A percentile compares a stretch with the other conserved stretches of the same genome.
phyloP scores from a whole-genome alignment of 1,140 invertebrate genomes.

The Solenopsis invicta region DNA sequence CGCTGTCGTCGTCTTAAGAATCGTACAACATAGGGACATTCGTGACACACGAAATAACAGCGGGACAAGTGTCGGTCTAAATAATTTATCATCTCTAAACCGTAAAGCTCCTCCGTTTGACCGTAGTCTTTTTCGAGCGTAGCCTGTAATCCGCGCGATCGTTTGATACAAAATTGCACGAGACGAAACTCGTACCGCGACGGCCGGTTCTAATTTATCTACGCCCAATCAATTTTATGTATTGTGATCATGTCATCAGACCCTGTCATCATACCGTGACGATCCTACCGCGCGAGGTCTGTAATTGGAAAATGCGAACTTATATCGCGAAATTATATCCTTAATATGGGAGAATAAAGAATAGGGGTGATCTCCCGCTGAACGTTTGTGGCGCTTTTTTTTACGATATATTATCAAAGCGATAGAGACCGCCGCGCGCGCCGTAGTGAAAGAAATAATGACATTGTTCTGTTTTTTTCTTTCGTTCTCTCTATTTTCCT shows the following conservation, averaged over 20 bases:
- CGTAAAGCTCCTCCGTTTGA: not conserved
- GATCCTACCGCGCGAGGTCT: slow-evolving; percentile 30
- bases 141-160: slow-evolving; percentile 12
- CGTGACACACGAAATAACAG: slow-evolving; percentile 42
- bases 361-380: not conserved
- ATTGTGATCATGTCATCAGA: slow-evolving; percentile 33
- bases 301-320: slow-evolving; percentile 39
- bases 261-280: slow-evolving; percentile 29
- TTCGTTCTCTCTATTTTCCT: slow-evolving; percentile 34
- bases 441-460: slow-evolving; percentile 41
- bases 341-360: slow-evolving; percentile 45
- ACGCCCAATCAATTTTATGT: slow-evolving; percentile 41
- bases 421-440: not conserved
- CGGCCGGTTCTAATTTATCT: slow-evolving; percentile 35
- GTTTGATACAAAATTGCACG: not conserved
- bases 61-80: slow-evolving; percentile 7
- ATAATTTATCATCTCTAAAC: slow-evolving; percentile 42
- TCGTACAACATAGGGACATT: not conserved
- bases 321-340: slow-evolving; percentile 47
- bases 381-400: slow-evolving; percentile 30
- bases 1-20: not conserved
- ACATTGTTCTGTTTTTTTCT: slow-evolving; percentile 33
- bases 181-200: slow-evolving; percentile 4
- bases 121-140: not conserved
- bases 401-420: slow-evolving; percentile 31